Conservation (phyloP, 2,888 invertebrate species). For the Andrena trimmerana region DNA sequence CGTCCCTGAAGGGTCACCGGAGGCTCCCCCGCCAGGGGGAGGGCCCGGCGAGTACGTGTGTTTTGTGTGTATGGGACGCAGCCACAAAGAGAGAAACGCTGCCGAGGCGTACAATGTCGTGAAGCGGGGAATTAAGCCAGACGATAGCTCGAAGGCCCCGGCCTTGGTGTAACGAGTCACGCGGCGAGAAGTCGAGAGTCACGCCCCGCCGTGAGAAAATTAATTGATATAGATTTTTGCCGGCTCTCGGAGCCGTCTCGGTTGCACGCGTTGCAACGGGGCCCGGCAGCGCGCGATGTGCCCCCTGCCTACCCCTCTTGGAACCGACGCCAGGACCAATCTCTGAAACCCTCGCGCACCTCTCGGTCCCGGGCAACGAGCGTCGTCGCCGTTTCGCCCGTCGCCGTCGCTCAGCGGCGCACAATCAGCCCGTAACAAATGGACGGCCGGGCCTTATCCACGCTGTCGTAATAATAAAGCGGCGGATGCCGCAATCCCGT, state of each 20-base stretch:
- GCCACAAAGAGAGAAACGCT: slow-evolving; percentile 32
- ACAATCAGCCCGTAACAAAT: slow-evolving; percentile 78
- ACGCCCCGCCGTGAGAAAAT: slow-evolving; percentile 71
- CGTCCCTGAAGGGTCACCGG: slow-evolving; percentile 50
- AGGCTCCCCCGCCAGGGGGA: slow-evolving; percentile 24
- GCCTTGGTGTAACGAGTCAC: slow-evolving; percentile 70
- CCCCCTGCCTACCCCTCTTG: no score
- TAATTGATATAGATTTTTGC: slow-evolving; percentile 74
- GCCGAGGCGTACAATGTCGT: slow-evolving; percentile 31
- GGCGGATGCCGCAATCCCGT: slow-evolving; percentile 79
- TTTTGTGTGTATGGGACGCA: slow-evolving; percentile 1
- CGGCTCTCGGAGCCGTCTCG: slow-evolving; percentile 19
- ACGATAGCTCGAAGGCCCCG: slow-evolving; percentile 64
- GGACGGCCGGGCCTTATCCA: slow-evolving; percentile 63
- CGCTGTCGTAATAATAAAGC: slow-evolving; percentile 79
- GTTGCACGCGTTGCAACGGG: slow-evolving; percentile 17
- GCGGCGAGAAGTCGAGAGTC: slow-evolving; percentile 62
- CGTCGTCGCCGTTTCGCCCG: not conserved
- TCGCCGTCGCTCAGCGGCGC: not conserved
- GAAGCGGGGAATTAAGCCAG: slow-evolving; percentile 62
- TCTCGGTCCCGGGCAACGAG: no score
- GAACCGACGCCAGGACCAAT: no score
- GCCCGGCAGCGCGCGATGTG: not conserved
- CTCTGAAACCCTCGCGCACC: no score
- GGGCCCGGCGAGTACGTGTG: not conserved